phyloP scores from a whole-genome alignment of 2,797 vertebrate species.

The Amazona finschi region DNA sequence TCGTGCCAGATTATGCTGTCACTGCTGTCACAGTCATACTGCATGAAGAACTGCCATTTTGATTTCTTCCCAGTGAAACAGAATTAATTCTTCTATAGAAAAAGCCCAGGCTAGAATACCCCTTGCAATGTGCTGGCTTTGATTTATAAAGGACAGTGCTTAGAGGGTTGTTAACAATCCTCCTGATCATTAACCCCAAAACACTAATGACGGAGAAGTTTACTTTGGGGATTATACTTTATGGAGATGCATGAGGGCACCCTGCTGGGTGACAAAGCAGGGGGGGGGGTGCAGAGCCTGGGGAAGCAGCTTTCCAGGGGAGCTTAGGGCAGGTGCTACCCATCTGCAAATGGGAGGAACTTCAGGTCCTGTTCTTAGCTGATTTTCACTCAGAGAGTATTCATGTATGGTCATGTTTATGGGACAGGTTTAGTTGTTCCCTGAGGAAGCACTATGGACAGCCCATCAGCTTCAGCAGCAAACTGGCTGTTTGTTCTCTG shows the following conservation, averaged over 20 bases:
- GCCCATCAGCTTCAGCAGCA: neutral
- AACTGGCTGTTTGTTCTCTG: neutral
- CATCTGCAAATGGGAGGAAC: neutral
- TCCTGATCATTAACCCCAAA: neutral
- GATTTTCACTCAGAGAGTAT: neutral
- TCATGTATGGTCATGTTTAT: neutral
- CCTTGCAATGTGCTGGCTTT: neutral
- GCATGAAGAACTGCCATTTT: neutral
- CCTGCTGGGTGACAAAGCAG: neutral
- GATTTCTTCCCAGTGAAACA: neutral
- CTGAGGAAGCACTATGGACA: fast-evolving
- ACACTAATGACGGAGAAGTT: neutral
- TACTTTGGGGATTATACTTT: neutral
- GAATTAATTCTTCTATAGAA: neutral
- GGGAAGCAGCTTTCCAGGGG: neutral
- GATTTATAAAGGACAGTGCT: neutral
- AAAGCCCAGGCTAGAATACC: neutral
- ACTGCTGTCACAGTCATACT: neutral
- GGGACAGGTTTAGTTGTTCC: neutral
- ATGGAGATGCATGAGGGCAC: neutral
- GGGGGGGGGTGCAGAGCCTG: neutral
- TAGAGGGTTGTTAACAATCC: neutral
- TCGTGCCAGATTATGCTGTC: neutral
- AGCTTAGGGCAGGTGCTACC: neutral
- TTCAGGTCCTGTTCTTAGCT: neutral